A percentile compares a stretch with the other conserved stretches of the same genome.
Evolutionary conservation across 2,113 vertebrate species (phyloP).

Genomic region (Ciconia maguari): DNA sequence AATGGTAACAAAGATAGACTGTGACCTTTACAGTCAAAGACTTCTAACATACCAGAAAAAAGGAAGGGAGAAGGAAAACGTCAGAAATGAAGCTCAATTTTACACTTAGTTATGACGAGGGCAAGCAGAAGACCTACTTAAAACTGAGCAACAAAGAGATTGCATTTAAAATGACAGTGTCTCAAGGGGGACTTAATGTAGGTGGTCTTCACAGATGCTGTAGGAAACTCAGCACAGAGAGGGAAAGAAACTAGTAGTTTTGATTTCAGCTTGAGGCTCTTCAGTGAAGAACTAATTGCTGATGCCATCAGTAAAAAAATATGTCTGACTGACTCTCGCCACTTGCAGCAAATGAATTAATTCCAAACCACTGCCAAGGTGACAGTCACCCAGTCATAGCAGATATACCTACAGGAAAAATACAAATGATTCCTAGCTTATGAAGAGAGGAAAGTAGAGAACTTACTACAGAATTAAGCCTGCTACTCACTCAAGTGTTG

Average conservation of each 20-base stretch:
- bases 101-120: not conserved
- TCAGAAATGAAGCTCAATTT: not conserved
- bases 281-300: not conserved
- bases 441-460: not conserved
- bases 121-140: not conserved
- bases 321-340: not conserved
- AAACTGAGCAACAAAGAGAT: not conserved
- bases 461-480: not conserved
- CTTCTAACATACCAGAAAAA: not conserved
- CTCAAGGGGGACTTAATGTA: not conserved
- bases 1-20: not conserved
- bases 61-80: not conserved
- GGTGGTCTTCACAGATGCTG: not conserved
- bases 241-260: not conserved
- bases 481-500: not conserved
- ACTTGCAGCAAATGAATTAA: not conserved
- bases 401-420: not conserved
- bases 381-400: not conserved
- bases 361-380: not conserved
- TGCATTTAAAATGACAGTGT: not conserved
- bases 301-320: not conserved
- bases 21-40: not conserved
- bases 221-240: not conserved
- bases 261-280: not conserved
- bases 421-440: not conserved